Base-by-base conservation (phyloP, 2,113 vertebrate species). In the Rhinichthys klamathensis region DNA sequence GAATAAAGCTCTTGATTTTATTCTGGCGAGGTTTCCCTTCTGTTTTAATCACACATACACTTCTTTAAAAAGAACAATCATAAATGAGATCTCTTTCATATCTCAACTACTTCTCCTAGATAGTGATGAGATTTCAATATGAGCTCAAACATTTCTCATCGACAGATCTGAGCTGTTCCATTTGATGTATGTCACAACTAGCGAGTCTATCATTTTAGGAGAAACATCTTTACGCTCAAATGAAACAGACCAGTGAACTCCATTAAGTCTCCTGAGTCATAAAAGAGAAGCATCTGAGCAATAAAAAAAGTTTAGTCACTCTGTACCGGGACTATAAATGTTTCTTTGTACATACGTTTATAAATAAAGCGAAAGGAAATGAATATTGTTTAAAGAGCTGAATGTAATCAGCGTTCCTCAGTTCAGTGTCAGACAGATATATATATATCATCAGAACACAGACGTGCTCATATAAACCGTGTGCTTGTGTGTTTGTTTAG, bases 401-500 rank as follows among this genome's bases (percentile, higher is more conserved):
- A 49, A 25, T 74, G 38, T 46, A 49, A 74, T 74, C 41, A 49
- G 35, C 4, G 70, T 25, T 74, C 23, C 41, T 74, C 70, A 41
- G 35, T 23, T 35, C 30, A 32, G 65, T 38, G 35, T 30, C 63
- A 74, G 41, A 25, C 30, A 23, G 54, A 60, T 38, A 60, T 6
- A 56, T 6, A 56, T 38, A 6, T 78, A 15, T 38, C 76, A 78
- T 60, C 76, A n/a, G 10, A 21, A 25, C 54, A 78, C 76, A 79
- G 32, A 16, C 13, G 5, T 79, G 54, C 76, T 80, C 15, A 23
- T 77, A 56, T 32, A 56, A 51, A 6, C 18, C 9, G 73, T 60
- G 44, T 84, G 91, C 79, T 92, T 58, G 0, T 11, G 51, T 87
- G 30, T 92, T 88, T 86, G 88, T 85, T 85, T 88, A 98, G 97